A percentile compares a stretch with the other conserved stretches of the same genome.
phyloP scores from a whole-genome alignment of 2,113 vertebrate genomes.

The Atlantisia rogersi region DNA sequence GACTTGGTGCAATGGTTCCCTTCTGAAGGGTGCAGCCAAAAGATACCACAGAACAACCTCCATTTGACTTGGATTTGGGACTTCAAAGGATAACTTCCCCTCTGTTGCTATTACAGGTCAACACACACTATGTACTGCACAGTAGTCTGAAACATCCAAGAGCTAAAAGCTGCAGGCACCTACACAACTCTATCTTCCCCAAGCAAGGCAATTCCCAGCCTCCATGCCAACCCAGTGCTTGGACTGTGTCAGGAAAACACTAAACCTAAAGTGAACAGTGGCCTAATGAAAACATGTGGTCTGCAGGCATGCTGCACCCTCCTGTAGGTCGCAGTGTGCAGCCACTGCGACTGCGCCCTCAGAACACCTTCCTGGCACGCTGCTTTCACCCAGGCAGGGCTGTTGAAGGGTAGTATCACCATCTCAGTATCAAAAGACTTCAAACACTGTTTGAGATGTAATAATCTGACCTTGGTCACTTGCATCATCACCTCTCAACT shows the following conservation, averaged over 20 bases:
- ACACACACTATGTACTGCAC: neutral
- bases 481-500: conserved; percentile 19
- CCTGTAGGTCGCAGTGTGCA: neutral
- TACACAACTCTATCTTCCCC: neutral
- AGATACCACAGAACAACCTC: neutral
- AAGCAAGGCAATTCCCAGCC: neutral
- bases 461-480: neutral
- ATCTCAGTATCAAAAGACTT: neutral
- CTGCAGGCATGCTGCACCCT: neutral
- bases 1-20: neutral
- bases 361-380: neutral
- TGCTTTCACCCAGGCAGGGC: neutral
- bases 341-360: neutral
- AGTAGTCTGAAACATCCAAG: neutral
- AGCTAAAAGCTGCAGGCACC: neutral
- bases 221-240: neutral
- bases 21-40: neutral
- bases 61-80: neutral
- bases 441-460: neutral
- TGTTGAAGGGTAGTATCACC: neutral
- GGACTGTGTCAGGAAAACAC: neutral
- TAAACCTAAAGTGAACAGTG: neutral
- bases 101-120: neutral
- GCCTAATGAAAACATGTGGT: neutral
- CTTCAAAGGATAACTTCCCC: neutral